Evolutionary conservation across 2,888 invertebrate genomes (phyloP).

Genomic region (Mystacides longicornis): DNA sequence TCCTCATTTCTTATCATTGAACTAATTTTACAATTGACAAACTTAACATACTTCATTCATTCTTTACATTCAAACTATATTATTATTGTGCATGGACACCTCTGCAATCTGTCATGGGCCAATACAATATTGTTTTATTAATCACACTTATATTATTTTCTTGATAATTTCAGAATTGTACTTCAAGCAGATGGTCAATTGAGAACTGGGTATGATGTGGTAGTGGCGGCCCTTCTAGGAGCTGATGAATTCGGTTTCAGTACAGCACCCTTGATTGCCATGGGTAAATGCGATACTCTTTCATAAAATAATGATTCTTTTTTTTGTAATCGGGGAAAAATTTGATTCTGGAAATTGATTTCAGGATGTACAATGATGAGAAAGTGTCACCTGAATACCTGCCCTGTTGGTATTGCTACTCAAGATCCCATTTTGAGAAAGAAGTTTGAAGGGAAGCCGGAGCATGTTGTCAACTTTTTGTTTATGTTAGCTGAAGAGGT

Average conservation of each 20-base stretch:
- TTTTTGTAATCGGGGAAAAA: no score
- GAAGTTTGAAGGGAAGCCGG: slow-evolving; percentile 96
- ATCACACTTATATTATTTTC: not conserved
- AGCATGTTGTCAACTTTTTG: slow-evolving; percentile 94
- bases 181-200: slow-evolving; percentile 96
- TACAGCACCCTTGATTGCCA: slow-evolving; percentile 93
- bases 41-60: not conserved
- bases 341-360: not conserved
- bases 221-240: slow-evolving; percentile 90
- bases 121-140: not conserved
- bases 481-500: slow-evolving; percentile 98
- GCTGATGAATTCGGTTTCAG: slow-evolving; percentile 99
- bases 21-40: not conserved
- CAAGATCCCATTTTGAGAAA: slow-evolving; percentile 93
- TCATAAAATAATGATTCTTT: not conserved
- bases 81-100: not conserved
- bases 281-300: slow-evolving; percentile 48
- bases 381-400: slow-evolving; percentile 98
- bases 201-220: slow-evolving; percentile 91
- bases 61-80: not conserved
- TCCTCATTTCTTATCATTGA: not conserved
- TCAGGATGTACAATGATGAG: slow-evolving; percentile 98
- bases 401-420: slow-evolving; percentile 98
- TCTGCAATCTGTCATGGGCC: not conserved
- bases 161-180: slow-evolving; percentile 58